phyloP scores from a whole-genome alignment of 2,797 vertebrate genomes.

The Cyclopterus lumpus region DNA sequence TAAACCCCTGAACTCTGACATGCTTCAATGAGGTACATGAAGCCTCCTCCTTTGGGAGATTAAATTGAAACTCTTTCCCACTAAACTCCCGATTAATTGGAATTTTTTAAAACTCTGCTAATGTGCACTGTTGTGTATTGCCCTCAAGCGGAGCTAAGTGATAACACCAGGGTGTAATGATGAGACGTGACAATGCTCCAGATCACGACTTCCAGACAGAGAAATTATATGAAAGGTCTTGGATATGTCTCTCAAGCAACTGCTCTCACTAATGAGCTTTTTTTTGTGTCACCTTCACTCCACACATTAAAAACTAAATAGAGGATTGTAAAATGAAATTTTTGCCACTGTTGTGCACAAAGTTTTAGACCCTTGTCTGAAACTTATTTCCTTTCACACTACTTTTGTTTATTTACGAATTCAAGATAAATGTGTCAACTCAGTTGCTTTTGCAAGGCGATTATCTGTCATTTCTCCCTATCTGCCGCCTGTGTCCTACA shows the following conservation, averaged over 20 bases:
- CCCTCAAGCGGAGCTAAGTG: slow-evolving; percentile 50
- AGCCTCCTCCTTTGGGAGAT: slow-evolving; percentile 78
- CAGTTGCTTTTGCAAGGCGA: slow-evolving; percentile 38
- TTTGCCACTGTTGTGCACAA: slow-evolving; percentile 13
- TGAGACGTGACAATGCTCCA: slow-evolving; percentile 62
- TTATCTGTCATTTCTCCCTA: slow-evolving; percentile 60
- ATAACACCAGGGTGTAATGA: slow-evolving; percentile 57
- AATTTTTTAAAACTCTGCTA: slow-evolving; percentile 49
- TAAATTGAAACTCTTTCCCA: slow-evolving; percentile 76
- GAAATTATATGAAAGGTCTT: slow-evolving; percentile 39
- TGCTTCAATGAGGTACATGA: slow-evolving; percentile 78
- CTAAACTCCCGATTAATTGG: slow-evolving; percentile 80
- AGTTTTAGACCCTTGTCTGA: slow-evolving; percentile 24
- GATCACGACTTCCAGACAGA: slow-evolving; percentile 50
- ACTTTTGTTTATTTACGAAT: slow-evolving; percentile 59
- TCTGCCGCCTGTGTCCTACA: slow-evolving; percentile 53
- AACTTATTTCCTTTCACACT: slow-evolving; percentile 47
- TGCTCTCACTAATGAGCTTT: slow-evolving; percentile 43
- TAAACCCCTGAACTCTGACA: slow-evolving; percentile 84
- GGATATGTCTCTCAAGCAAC: slow-evolving; percentile 41
- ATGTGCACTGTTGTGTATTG: slow-evolving; percentile 68
- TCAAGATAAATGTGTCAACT: slow-evolving; percentile 61
- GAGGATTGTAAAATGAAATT: slow-evolving; percentile 28
- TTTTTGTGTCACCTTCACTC: slow-evolving; percentile 19
- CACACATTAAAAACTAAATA: slow-evolving; percentile 48